Conservation (phyloP, 2,797 vertebrate species). For the Chanos chanos region DNA sequence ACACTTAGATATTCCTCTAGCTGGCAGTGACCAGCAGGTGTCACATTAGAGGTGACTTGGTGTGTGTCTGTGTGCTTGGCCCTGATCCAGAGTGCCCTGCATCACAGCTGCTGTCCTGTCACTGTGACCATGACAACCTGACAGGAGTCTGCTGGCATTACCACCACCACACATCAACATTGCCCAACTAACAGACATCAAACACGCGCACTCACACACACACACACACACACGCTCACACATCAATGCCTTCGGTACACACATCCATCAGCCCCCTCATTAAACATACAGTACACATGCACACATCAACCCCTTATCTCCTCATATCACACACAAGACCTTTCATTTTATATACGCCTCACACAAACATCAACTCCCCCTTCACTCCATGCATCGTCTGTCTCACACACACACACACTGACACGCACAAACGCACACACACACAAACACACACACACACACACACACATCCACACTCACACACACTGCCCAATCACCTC, state of each 20-base stretch:
- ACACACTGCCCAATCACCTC: not conserved
- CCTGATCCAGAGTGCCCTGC: not conserved
- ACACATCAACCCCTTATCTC: too few species aligned
- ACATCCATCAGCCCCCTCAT: too few species aligned
- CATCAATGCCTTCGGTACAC: too few species aligned
- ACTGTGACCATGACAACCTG: slow-evolving; percentile 13
- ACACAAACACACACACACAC: too few species aligned
- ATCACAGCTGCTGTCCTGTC: slow-evolving; percentile 19
- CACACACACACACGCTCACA: too few species aligned
- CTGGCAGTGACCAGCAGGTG: slow-evolving; percentile 19
- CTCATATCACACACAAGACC: not conserved
- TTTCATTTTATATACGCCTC: not conserved
- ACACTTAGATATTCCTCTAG: not conserved
- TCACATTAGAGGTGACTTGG: slow-evolving; percentile 9
- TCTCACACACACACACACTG: too few species aligned
- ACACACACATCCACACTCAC: not conserved
- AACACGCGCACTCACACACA: too few species aligned
- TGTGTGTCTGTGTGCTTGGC: slow-evolving; percentile 3
- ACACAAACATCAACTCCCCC: not conserved
- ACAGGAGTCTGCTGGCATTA: slow-evolving; percentile 4
- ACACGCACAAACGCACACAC: not conserved
- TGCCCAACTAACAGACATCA: not conserved
- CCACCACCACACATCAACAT: slow-evolving; percentile 1
- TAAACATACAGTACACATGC: too few species aligned
- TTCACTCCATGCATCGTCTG: too few species aligned